These are phyloP conservation scores for Homalodisca vitripennis DNA, from an alignment of 1,140 invertebrate species.

Conservation along the genomic window DNA sequence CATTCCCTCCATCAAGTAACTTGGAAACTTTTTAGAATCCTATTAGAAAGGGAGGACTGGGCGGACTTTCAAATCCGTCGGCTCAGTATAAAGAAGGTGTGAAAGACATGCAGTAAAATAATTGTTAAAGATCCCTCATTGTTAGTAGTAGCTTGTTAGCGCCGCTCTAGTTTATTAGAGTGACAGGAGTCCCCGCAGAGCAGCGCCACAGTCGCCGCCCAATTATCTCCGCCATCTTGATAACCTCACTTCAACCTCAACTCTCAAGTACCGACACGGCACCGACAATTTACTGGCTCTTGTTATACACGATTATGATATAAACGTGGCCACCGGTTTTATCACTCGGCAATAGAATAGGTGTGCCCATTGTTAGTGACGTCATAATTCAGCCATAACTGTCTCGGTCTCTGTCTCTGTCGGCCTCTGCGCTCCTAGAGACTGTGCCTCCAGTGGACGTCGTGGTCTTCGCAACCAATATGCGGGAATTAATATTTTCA, in stretches of 20 bases:
- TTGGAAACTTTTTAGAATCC: no score
- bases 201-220: neutral
- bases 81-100: no score
- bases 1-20: no score
- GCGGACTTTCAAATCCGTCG: no score
- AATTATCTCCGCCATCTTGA: conserved; percentile 6
- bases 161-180: neutral
- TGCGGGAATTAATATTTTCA: no score
- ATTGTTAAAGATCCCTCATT: neutral
- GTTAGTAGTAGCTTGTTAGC: neutral
- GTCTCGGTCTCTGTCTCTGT: no score
- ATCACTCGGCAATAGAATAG: conserved; percentile 11
- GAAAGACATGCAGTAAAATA: no score
- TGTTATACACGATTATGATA: conserved; percentile 16
- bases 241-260: no score
- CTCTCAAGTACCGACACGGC: neutral
- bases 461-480: no score
- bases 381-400: conserved; percentile 14
- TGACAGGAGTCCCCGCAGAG: neutral
- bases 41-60: no score
- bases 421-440: no score
- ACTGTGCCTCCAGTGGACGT: no score
- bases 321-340: conserved; percentile 10
- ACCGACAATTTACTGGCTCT: conserved; percentile 17
- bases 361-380: conserved; percentile 7